Conservation (phyloP, 2,113 vertebrate genomes). For the Macaca nemestrina region DNA sequence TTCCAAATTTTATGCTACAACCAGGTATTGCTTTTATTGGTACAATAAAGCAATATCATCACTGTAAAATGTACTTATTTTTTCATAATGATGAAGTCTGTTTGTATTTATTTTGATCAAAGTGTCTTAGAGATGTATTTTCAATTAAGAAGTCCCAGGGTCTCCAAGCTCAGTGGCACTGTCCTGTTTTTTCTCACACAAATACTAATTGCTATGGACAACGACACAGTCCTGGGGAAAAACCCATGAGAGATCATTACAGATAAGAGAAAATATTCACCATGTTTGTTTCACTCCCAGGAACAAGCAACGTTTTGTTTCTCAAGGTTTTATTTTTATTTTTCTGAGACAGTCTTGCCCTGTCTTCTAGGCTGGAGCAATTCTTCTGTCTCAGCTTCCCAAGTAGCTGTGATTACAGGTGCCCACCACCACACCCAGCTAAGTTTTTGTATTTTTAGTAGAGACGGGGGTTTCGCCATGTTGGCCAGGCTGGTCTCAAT, state of each 20-base stretch:
- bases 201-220: conserved; percentile 85
- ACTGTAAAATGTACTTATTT: background rate
- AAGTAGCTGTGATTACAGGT: no score
- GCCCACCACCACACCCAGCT: no score
- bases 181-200: conserved; percentile 82
- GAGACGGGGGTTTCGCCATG: no score
- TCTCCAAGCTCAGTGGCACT: conserved; percentile 46
- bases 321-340: no score
- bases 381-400: no score
- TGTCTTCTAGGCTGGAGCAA: no score
- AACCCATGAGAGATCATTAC: background rate
- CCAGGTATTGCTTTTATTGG: background rate
- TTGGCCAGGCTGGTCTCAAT: no score
- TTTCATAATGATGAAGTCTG: background rate
- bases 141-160: conserved; percentile 14
- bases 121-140: background rate
- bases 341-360: no score
- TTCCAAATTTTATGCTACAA: background rate
- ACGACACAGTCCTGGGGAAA: conserved; percentile 85
- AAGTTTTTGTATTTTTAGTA: no score
- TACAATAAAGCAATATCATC: background rate
- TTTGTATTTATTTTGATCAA: conserved; percentile 57
- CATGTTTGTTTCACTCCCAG: background rate
- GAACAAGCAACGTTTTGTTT: background rate
- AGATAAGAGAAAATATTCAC: background rate